Conservation (phyloP, 2,113 vertebrate species). For the Ictalurus punctatus region DNA sequence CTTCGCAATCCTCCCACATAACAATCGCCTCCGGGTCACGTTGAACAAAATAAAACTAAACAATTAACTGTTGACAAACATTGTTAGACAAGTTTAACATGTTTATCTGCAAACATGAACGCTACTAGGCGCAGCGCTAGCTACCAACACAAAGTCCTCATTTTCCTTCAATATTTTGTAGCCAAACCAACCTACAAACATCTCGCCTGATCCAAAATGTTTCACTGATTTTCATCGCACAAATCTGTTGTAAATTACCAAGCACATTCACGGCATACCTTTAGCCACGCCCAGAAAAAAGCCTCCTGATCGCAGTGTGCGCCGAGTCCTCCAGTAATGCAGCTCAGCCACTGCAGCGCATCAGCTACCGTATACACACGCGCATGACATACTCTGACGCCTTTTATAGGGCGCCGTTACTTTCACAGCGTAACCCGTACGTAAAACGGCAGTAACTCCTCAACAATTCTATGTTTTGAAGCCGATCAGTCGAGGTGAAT, state of each 20-base stretch:
- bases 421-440: too few species aligned
- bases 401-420: not conserved
- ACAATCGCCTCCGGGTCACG: not conserved
- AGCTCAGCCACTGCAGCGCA: not conserved
- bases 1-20: not conserved
- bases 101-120: not conserved
- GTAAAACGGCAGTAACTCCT: too few species aligned
- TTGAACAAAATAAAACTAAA: not conserved
- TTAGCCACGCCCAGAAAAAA: not conserved
- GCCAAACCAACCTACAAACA: not conserved
- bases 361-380: not conserved
- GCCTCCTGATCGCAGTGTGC: not conserved
- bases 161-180: not conserved
- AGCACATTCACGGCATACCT: not conserved
- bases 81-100: not conserved
- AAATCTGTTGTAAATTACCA: not conserved
- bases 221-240: not conserved
- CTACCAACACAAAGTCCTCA: not conserved
- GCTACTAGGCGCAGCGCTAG: not conserved
- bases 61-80: not conserved
- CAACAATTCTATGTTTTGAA: too few species aligned
- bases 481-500: too few species aligned
- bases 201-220: not conserved
- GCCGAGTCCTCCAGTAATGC: not conserved
- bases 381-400: not conserved